These are phyloP conservation scores for Pogonocherus hispidulus DNA, from an alignment of 2,888 invertebrate species.

Conservation along the genomic window DNA sequence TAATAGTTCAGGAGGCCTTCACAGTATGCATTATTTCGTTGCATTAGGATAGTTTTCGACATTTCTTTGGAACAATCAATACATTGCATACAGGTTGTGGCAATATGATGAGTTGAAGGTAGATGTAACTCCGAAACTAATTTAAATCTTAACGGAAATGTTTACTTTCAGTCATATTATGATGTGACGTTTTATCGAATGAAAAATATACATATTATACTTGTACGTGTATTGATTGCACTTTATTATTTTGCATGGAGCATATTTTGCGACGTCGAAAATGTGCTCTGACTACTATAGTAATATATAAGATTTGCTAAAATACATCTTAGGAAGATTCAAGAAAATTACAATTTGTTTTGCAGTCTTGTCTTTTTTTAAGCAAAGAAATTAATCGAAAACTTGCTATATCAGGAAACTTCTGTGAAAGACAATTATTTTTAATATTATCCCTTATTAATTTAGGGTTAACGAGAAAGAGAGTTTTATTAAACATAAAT, in stretches of 20 bases:
- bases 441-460: slow-evolving; percentile 16
- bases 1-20: background rate
- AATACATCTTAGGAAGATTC: background rate
- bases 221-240: no score
- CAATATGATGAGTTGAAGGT: no score
- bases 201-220: no score
- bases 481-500: background rate
- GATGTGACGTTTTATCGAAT: no score
- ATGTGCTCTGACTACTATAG: no score
- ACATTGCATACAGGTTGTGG: background rate
- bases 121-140: no score
- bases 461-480: background rate
- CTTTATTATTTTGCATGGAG: no score
- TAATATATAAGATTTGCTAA: no score
- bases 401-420: background rate
- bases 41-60: background rate
- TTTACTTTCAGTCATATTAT: no score
- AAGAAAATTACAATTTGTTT: background rate
- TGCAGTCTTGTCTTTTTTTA: background rate
- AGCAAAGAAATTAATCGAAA: background rate
- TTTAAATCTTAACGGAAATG: no score
- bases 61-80: background rate
- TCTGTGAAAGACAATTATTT: slow-evolving; percentile 21
- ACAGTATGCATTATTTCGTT: background rate
- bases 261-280: no score